Conservation (phyloP, 2,797 vertebrate genomes). For the Netta rufina region DNA sequence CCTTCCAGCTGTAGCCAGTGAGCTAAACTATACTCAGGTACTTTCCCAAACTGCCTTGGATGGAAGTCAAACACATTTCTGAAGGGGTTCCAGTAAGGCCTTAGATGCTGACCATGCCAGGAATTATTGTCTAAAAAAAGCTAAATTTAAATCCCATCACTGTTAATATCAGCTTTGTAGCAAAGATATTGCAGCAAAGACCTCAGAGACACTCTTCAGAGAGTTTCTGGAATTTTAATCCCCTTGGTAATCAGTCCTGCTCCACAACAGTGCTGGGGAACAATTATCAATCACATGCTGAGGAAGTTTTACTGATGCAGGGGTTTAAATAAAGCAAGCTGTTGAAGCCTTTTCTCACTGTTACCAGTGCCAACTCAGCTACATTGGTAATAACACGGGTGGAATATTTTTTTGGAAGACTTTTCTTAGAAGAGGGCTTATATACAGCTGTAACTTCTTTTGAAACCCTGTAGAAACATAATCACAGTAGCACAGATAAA, state of each 20-base stretch:
- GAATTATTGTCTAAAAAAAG: slow-evolving; percentile 18
- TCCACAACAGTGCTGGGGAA: background rate
- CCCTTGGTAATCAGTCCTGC: slow-evolving; percentile 40
- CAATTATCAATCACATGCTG: slow-evolving; percentile 47
- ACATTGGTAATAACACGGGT: background rate
- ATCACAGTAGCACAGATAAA: slow-evolving; percentile 30
- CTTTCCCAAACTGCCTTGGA: background rate
- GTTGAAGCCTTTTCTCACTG: slow-evolving; percentile 24
- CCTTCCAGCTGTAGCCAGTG: background rate
- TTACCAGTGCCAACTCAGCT: slow-evolving; percentile 35
- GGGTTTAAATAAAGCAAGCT: slow-evolving; percentile 54
- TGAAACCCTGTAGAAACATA: slow-evolving; percentile 14
- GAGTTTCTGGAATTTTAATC: slow-evolving; percentile 48
- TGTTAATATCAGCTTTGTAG: slow-evolving; percentile 3
- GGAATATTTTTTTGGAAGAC: background rate
- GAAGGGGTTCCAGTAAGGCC: slow-evolving; percentile 1
- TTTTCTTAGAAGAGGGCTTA: slow-evolving; percentile 26
- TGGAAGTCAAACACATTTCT: slow-evolving; percentile 16
- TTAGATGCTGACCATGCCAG: slow-evolving; percentile 5
- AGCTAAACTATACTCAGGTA: background rate
- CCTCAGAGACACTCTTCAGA: background rate
- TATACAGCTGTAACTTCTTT: slow-evolving; percentile 48
- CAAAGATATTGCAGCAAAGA: background rate
- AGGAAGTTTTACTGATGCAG: slow-evolving; percentile 47
- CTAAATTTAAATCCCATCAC: slow-evolving; percentile 16